phyloP scores from a whole-genome alignment of 2,113 vertebrate genomes.

The Alethe diademata region DNA sequence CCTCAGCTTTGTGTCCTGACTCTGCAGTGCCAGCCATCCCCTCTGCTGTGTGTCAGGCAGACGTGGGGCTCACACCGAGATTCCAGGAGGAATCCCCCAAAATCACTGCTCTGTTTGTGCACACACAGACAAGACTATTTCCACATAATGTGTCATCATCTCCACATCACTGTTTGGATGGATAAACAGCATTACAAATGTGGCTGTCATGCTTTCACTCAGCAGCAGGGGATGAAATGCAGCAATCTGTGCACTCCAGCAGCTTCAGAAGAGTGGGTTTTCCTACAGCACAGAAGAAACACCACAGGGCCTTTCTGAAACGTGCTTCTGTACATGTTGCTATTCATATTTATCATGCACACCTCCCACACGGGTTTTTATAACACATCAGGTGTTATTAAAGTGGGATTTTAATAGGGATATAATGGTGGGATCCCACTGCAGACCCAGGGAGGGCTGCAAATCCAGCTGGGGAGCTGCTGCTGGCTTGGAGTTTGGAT shows the following conservation, averaged over 20 bases:
- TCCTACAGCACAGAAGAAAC: not conserved
- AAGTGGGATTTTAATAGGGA: too few species aligned
- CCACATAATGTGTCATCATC: not conserved
- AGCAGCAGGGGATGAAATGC: not conserved
- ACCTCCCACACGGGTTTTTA: not conserved
- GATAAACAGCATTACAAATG: not conserved
- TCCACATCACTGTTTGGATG: not conserved
- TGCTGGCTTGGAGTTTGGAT: not conserved
- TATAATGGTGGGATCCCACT: not conserved
- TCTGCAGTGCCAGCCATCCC: not conserved
- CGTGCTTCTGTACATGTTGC: rapidly evolving
- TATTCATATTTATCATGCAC: rapidly evolving
- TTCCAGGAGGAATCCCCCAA: not conserved
- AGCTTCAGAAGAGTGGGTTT: not conserved
- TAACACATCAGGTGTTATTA: rapidly evolving
- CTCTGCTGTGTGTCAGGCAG: not conserved
- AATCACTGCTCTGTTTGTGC: not conserved
- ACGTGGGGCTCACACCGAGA: not conserved
- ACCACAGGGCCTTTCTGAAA: not conserved
- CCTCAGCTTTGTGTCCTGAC: not conserved
- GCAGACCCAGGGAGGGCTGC: not conserved
- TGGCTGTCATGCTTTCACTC: not conserved
- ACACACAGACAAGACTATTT: not conserved
- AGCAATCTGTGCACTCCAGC: not conserved
- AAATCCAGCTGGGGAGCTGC: not conserved